phyloP scores from a whole-genome alignment of 2,797 vertebrate genomes.

The Lithobates pipiens region DNA sequence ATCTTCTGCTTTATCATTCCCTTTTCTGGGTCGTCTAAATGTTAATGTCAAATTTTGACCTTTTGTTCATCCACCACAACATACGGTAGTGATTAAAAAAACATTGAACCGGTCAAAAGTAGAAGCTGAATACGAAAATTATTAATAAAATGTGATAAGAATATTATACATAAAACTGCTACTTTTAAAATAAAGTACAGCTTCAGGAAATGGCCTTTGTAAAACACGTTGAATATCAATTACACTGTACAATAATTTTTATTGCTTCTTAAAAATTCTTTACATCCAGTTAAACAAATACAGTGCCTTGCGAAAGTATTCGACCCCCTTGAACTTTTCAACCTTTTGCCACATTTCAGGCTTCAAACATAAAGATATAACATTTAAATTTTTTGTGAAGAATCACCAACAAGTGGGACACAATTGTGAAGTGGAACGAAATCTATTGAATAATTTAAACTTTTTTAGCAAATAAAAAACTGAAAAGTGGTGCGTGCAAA shows the following conservation, averaged over 20 bases:
- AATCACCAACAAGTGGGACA: too few relatives aligned
- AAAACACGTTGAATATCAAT: background rate
- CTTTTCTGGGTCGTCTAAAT: conserved; percentile 39
- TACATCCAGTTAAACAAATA: too few relatives aligned
- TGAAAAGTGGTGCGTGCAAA: too few relatives aligned
- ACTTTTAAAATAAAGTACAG: background rate
- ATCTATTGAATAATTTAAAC: too few relatives aligned
- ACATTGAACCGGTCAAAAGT: conserved; percentile 25
- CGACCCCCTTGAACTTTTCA: too few relatives aligned
- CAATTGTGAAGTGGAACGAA: too few relatives aligned
- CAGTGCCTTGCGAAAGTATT: too few relatives aligned
- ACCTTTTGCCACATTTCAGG: too few relatives aligned
- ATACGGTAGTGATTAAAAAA: conserved; percentile 38
- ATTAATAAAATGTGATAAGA: conserved; percentile 10
- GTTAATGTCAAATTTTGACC: conserved; percentile 57
- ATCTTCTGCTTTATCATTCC: conserved; percentile 17
- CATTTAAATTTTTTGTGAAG: too few relatives aligned
- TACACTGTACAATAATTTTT: background rate
- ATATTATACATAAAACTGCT: conserved; percentile 11
- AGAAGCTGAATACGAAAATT: conserved; percentile 22
- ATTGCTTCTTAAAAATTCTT: too few relatives aligned
- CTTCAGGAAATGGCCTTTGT: background rate
- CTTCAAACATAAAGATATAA: too few relatives aligned
- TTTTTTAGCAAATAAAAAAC: too few relatives aligned
- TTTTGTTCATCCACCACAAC: conserved; percentile 44